phyloP scores from a whole-genome alignment of 1,140 invertebrate species.

The Drosophila gunungcola region DNA sequence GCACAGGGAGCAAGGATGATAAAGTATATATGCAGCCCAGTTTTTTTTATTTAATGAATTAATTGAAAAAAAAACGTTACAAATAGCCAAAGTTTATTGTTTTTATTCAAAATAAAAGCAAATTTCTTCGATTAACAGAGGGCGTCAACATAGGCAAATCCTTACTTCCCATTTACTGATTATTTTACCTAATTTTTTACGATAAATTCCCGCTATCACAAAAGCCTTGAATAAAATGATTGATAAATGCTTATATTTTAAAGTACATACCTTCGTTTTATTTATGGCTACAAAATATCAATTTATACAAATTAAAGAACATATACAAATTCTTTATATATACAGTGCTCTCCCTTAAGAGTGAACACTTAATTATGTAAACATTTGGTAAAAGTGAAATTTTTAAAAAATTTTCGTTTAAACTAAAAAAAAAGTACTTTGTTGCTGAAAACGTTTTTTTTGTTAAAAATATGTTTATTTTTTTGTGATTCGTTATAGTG shows the following conservation, averaged over 20 bases:
- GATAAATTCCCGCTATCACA: neutral
- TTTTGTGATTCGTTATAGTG: constrained; percentile 11
- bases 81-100: too few species aligned
- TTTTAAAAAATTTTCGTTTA: constrained; percentile 2
- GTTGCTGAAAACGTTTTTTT: constrained; percentile 1
- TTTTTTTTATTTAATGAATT: too few species aligned
- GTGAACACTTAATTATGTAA: constrained; percentile 9
- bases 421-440: constrained; percentile 1
- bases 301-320: constrained; percentile 78
- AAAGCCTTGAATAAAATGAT: constrained; percentile 13
- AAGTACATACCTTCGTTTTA: constrained; percentile 62
- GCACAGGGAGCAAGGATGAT: too few species aligned
- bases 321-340: constrained; percentile 76
- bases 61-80: too few species aligned
- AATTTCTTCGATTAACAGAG: neutral
- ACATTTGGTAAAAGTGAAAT: constrained; percentile 11
- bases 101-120: neutral
- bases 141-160: neutral
- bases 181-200: neutral
- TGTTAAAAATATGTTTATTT: constrained; percentile 1
- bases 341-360: constrained; percentile 15
- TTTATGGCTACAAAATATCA: constrained; percentile 78
- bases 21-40: too few species aligned
- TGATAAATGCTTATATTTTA: constrained; percentile 56
- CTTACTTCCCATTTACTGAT: neutral